Base-by-base conservation (phyloP, 2,797 vertebrate species). In the Picus viridis region DNA sequence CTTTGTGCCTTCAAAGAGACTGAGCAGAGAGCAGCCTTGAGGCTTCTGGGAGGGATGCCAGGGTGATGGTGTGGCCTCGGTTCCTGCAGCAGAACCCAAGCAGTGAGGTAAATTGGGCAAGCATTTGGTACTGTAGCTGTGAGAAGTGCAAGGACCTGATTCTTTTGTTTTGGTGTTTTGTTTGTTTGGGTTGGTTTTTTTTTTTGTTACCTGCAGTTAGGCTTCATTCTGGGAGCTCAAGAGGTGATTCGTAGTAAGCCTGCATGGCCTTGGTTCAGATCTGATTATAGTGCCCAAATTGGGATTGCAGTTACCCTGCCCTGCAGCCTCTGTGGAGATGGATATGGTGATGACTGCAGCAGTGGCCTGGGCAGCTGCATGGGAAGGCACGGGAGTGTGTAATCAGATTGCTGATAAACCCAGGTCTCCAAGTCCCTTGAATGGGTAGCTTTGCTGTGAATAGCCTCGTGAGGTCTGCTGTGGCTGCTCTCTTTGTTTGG, bases 361-460 rank as follows among this genome's bases (percentile, higher is more conserved):
- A 78, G 59, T 65, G 93, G 71, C 30, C 36, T 75, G 93, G 94
- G 79, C 88, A 90, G 90, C 90, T 93, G 91, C 62, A 49, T 27
- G 70, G 87, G 77, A 80, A 80, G 84, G 80, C 92, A 88, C 47
- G 30, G 3, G 23, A 85, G 90, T 85, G 83, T 57, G n/a, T 90
- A 86, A 89, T 88, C 85, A 86, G 89, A 93, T 92, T 95, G 70
- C 90, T 92, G 93, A 83, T 92, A 68, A 89, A 92, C 13, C 85
- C 89, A 65, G 83, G 85, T 95, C 85, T 91, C 85, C 20, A 1
- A 59, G 72, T 83, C 80, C 80, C 87, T 65, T 79, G 77, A 86
- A 95, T 91, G 95, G 87, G 68, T 75, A 71, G 89, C 74, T 91
- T 78, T 95, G 92, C 85, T 59, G 58, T 90, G 92, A 96, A 88